Base-by-base conservation (phyloP, 1,140 invertebrate genomes). In the Micrasema longulum region DNA sequence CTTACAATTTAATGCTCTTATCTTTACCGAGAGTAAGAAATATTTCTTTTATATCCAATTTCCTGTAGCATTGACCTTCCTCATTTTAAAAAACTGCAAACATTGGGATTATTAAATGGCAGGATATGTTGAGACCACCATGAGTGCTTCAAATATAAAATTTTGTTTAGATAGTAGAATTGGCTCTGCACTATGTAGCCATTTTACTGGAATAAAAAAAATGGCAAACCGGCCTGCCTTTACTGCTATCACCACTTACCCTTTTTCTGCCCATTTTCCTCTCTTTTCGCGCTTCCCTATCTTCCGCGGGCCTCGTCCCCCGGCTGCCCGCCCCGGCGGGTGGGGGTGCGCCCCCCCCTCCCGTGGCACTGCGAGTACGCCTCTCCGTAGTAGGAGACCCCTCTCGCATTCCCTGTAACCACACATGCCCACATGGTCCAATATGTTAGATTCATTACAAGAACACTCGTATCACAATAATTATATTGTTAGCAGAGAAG, bases 201-300 rank as follows among this genome's bases (percentile, higher is more conserved):
- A n/a, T n/a, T n/a, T n/a, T n/a, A n/a, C n/a, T n/a, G n/a, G n/a
- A n/a, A n/a, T n/a, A n/a, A n/a, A n/a, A n/a, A n/a, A n/a, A n/a
- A n/a, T n/a, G n/a, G n/a, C n/a, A n/a, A n/a, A 38, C 12, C 36
- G 36, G 36, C 5, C 5, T 1, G 1, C 5, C 1, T n/a, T 5
- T 41, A n/a, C 10, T 5, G 1, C n/a, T 0, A 43, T 45, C 18
- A 16, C 10, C n/a, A 52, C 48, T 67, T 82, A 91, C 90, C 81
- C 91, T 87, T 81, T 93, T 93, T 20, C 91, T 84, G 22, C 89
- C 91, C 74, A 91, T 81, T 83, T 92, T 93, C 78, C 91, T 88
- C 80, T 93, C 92, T 82, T 91, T 91, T 52, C 91, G 87, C 16
- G 91, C 85, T 77, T 93, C 91, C 69, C 90, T 89, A 66, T 90